These are phyloP conservation scores for Caenorhabditis drosophilae DNA, from an alignment of 2,888 invertebrate genomes.

Conservation along the genomic window DNA sequence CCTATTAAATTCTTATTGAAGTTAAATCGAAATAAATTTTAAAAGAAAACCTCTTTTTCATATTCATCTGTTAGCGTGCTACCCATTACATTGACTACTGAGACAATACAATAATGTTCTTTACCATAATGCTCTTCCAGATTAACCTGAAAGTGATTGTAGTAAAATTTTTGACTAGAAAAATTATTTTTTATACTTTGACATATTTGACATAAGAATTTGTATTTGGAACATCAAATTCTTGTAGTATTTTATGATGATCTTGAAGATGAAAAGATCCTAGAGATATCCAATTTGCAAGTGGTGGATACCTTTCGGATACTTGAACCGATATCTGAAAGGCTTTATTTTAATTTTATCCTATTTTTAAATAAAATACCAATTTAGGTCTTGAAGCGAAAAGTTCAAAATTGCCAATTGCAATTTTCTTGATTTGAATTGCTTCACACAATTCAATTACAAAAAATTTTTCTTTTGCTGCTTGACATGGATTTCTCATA, in stretches of 20 bases:
- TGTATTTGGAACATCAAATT: slow-evolving; percentile 74
- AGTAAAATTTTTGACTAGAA: too few species aligned
- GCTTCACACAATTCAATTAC: slow-evolving; percentile 97
- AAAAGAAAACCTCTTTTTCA: slow-evolving; percentile 58
- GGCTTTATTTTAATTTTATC: too few species aligned
- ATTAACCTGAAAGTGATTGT: slow-evolving; percentile 77
- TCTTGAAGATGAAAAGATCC: slow-evolving; percentile 39
- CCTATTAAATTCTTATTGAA: background rate
- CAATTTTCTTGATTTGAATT: slow-evolving; percentile 83
- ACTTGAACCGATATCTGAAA: slow-evolving; percentile 74
- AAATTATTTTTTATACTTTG: too few species aligned
- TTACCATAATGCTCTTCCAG: slow-evolving; percentile 91
- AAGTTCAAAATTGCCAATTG: slow-evolving; percentile 94
- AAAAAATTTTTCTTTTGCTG: slow-evolving; percentile 74
- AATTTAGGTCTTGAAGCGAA: slow-evolving; percentile 95
- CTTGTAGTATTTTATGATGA: slow-evolving; percentile 52
- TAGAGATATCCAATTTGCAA: slow-evolving; percentile 27
- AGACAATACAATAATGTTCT: slow-evolving; percentile 96
- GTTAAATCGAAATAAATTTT: background rate
- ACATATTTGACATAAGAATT: slow-evolving; percentile 82
- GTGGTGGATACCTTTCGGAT: slow-evolving; percentile 82
- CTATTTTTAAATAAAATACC: too few species aligned
- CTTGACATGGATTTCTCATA: slow-evolving; percentile 91
- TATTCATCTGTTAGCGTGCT: slow-evolving; percentile 76
- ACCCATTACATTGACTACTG: slow-evolving; percentile 90